Percentiles rank a stretch among this genome's conserved stretches.
These are phyloP conservation scores for Columba guinea DNA, from an alignment of 2,797 vertebrate genomes.

Conservation along the genomic window DNA sequence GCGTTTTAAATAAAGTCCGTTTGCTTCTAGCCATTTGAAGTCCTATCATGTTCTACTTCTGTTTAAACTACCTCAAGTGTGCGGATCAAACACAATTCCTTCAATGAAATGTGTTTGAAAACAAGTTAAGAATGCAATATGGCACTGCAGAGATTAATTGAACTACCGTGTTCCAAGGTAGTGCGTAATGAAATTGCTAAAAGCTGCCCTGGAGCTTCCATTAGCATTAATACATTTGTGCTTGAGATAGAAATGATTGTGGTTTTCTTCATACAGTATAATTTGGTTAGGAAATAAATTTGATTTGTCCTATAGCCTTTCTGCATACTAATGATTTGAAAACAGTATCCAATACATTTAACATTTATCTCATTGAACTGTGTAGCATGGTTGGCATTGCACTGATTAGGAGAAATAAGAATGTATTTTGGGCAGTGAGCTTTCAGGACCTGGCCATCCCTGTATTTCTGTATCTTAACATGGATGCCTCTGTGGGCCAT, in stretches of 20 bases:
- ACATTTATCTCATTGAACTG: not conserved
- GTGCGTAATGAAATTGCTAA: constrained; percentile 49
- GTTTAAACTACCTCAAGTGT: not conserved
- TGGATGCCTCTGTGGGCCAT: not conserved
- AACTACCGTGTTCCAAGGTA: constrained; percentile 16
- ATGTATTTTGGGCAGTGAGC: not conserved
- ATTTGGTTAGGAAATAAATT: constrained; percentile 31
- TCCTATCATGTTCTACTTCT: not conserved
- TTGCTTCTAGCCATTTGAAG: not conserved
- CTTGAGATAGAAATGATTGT: constrained; percentile 47
- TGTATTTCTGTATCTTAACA: not conserved
- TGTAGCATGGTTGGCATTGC: not conserved
- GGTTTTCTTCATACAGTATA: not conserved
- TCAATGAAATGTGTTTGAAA: not conserved
- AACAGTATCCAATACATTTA: not conserved
- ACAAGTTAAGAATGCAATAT: constrained; percentile 27
- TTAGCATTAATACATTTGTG: constrained; percentile 44
- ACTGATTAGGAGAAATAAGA: not conserved
- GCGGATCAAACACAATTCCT: not conserved
- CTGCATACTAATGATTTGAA: constrained; percentile 16
- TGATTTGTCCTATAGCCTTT: constrained; percentile 30
- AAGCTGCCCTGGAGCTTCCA: constrained; percentile 61
- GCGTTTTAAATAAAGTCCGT: not conserved
- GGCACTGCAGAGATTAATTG: constrained; percentile 51
- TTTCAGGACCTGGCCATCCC: not conserved